Evolutionary conservation across 2,113 vertebrate genomes (phyloP).

Genomic region (Bos javanicus): DNA sequence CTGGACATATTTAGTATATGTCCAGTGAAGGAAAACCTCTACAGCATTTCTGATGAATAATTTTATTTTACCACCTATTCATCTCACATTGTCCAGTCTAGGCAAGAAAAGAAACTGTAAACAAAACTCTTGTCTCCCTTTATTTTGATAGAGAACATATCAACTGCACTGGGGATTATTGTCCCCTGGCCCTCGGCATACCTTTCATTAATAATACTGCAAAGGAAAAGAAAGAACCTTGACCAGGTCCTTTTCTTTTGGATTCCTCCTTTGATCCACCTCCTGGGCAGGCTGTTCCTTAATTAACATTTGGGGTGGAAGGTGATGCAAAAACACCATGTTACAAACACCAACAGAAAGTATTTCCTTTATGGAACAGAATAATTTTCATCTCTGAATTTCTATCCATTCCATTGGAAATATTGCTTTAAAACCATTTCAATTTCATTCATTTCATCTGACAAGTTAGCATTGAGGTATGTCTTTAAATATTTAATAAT

Average conservation of each 20-base stretch:
- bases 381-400: constrained; percentile 31
- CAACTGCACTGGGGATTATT: background rate
- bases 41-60: background rate
- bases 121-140: constrained; percentile 8
- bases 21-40: background rate
- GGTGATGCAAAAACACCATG: background rate
- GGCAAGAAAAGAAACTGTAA: constrained; percentile 31
- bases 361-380: constrained; percentile 29
- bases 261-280: constrained; percentile 23
- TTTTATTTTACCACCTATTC: background rate
- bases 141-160: constrained; percentile 3
- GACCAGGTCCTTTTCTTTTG: background rate
- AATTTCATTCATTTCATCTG: constrained; percentile 69
- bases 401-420: constrained; percentile 15
- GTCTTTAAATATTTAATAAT: constrained; percentile 80
- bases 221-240: background rate
- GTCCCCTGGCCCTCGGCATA: background rate
- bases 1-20: background rate
- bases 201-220: background rate
- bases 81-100: background rate
- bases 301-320: constrained; percentile 56
- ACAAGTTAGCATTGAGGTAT: constrained; percentile 69
- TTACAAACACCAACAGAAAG: constrained; percentile 36
- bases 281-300: background rate
- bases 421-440: constrained; percentile 51